Evolutionary conservation across 2,888 invertebrate species (phyloP).

Genomic region (Agriopis marginaria): DNA sequence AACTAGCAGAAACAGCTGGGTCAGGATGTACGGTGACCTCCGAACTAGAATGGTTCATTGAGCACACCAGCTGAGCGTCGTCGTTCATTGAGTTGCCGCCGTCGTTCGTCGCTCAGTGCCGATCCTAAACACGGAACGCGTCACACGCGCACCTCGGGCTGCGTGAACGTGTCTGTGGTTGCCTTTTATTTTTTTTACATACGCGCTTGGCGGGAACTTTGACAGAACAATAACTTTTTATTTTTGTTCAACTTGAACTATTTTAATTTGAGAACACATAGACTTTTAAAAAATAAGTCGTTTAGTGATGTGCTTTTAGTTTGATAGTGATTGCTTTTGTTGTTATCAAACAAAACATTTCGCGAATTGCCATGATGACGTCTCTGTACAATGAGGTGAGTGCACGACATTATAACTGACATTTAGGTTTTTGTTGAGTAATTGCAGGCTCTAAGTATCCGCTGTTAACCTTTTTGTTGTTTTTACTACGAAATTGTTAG

Average conservation of each 20-base stretch:
- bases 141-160: slow-evolving; percentile 77
- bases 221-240: slow-evolving; percentile 49
- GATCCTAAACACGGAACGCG: slow-evolving; percentile 81
- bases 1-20: slow-evolving; percentile 72
- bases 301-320: slow-evolving; percentile 74
- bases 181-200: slow-evolving; percentile 59
- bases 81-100: slow-evolving; percentile 72
- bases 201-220: slow-evolving; percentile 73
- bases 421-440: slow-evolving; percentile 79
- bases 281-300: slow-evolving; percentile 31
- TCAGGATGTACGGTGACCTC: slow-evolving; percentile 80
- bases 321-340: slow-evolving; percentile 63
- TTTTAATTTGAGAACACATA: slow-evolving; percentile 14
- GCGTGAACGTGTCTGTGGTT: slow-evolving; percentile 63
- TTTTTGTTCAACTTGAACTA: neutral
- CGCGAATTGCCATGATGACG: slow-evolving; percentile 72
- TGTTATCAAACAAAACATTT: slow-evolving; percentile 68
- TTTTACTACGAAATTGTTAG: slow-evolving; percentile 36
- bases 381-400: slow-evolving; percentile 82
- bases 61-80: slow-evolving; percentile 78
- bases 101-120: slow-evolving; percentile 74
- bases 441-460: slow-evolving; percentile 62
- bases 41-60: slow-evolving; percentile 84
- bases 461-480: slow-evolving; percentile 47
- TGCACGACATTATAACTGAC: slow-evolving; percentile 77